These are phyloP conservation scores for Crossocerus cetratus DNA, from an alignment of 2,888 invertebrate genomes.

Conservation along the genomic window DNA sequence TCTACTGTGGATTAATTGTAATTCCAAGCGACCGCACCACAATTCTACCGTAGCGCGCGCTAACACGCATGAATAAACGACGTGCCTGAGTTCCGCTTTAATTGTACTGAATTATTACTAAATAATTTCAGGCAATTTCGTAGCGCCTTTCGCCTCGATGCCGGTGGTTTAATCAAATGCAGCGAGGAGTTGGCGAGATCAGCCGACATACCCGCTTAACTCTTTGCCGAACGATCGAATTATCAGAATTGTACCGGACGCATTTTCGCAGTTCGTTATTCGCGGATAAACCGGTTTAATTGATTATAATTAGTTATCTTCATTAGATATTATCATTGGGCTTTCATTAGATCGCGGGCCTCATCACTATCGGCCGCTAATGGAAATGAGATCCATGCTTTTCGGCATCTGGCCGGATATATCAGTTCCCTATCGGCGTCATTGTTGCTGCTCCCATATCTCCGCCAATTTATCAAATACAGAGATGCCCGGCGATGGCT, in stretches of 20 bases:
- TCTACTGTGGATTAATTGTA: too few relatives aligned
- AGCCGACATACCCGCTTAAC: neutral
- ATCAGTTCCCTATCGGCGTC: neutral
- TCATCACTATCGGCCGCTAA: too few relatives aligned
- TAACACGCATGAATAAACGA: neutral
- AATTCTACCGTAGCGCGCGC: neutral
- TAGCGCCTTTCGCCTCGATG: neutral
- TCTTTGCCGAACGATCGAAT: neutral
- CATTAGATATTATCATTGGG: too few relatives aligned
- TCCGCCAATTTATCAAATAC: conserved; percentile 9
- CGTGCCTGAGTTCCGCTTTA: neutral
- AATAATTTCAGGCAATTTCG: neutral
- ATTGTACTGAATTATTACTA: neutral
- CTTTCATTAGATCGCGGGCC: too few relatives aligned
- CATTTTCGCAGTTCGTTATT: too few relatives aligned
- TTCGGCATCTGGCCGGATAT: neutral
- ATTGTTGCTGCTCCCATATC: neutral
- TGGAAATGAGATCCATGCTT: too few relatives aligned
- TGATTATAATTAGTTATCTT: too few relatives aligned
- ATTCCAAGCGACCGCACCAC: neutral
- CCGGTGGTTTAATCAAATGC: neutral
- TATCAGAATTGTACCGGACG: too few relatives aligned
- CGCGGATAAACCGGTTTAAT: too few relatives aligned
- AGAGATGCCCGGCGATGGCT: neutral
- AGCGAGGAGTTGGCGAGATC: neutral